phyloP scores from a whole-genome alignment of 2,113 vertebrate species.

The Tragelaphus scriptus region DNA sequence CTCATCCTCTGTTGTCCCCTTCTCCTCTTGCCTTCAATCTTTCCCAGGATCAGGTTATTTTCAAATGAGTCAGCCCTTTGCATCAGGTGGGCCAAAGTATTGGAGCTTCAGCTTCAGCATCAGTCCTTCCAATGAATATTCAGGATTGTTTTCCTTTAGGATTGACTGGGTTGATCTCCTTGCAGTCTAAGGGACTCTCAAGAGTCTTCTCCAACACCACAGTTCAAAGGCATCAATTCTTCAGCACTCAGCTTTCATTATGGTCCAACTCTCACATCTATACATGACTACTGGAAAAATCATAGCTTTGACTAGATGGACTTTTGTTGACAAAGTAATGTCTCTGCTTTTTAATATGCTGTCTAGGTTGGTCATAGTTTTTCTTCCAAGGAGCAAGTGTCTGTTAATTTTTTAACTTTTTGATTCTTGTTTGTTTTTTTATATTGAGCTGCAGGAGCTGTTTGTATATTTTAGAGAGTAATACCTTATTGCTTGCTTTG shows the following conservation, averaged over 20 bases:
- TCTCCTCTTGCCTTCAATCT: background rate
- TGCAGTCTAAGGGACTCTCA: background rate
- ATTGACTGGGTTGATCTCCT: background rate
- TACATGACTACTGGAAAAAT: background rate
- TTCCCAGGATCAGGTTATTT: background rate
- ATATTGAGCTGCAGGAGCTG: background rate
- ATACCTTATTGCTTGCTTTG: background rate
- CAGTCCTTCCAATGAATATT: background rate
- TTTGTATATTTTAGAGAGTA: background rate
- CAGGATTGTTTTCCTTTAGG: background rate
- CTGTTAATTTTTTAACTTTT: background rate
- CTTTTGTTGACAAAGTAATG: background rate
- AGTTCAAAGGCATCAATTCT: background rate
- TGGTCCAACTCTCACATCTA: rapidly evolving
- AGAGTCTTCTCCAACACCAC: background rate
- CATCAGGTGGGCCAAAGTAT: background rate
- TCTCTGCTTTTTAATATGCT: background rate
- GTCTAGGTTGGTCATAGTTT: background rate
- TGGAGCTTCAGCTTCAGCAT: background rate
- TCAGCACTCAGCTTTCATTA: background rate
- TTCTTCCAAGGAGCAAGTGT: background rate
- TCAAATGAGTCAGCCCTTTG: background rate
- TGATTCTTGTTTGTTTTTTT: background rate
- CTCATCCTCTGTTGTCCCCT: background rate
- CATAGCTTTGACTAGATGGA: background rate